These are phyloP conservation scores for Takifugu ocellatus DNA, from an alignment of 2,797 vertebrate genomes.

Conservation along the genomic window DNA sequence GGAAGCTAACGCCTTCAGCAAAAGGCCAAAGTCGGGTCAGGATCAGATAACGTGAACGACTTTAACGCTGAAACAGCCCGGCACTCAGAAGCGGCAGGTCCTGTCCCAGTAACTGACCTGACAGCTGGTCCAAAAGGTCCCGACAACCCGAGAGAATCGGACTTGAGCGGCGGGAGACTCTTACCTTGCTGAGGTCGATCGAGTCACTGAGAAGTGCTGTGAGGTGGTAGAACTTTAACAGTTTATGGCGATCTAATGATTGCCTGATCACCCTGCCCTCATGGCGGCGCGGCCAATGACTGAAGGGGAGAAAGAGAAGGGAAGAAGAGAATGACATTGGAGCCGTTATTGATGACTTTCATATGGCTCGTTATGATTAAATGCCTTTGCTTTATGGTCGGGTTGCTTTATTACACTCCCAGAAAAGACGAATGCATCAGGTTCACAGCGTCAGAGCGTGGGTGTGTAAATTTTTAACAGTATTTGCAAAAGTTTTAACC, in stretches of 20 bases:
- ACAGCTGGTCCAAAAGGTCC: not conserved
- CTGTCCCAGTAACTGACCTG: not conserved
- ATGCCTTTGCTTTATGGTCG: not conserved
- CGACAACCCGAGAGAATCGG: not conserved
- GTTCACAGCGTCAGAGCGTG: too few relatives aligned
- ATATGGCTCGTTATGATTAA: not conserved
- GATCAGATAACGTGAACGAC: constrained; percentile 36
- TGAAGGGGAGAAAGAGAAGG: constrained; percentile 16
- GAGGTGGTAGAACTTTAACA: constrained; percentile 80
- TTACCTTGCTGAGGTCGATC: constrained; percentile 64
- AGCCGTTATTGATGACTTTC: too few relatives aligned
- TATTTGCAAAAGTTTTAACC: not conserved
- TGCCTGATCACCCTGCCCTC: constrained; percentile 74
- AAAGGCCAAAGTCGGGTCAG: constrained; percentile 71
- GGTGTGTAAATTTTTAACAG: too few relatives aligned
- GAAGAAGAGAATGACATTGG: constrained; percentile 28
- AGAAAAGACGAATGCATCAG: too few relatives aligned
- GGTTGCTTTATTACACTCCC: not conserved
- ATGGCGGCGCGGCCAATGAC: constrained; percentile 43
- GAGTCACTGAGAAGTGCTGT: constrained; percentile 44
- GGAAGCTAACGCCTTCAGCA: constrained; percentile 18
- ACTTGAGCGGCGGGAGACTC: constrained; percentile 20
- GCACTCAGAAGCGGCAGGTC: not conserved
- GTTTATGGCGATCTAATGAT: constrained; percentile 86
- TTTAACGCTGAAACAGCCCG: not conserved